Base-by-base conservation (phyloP, 2,888 invertebrate species). In the Copidosoma aretas region DNA sequence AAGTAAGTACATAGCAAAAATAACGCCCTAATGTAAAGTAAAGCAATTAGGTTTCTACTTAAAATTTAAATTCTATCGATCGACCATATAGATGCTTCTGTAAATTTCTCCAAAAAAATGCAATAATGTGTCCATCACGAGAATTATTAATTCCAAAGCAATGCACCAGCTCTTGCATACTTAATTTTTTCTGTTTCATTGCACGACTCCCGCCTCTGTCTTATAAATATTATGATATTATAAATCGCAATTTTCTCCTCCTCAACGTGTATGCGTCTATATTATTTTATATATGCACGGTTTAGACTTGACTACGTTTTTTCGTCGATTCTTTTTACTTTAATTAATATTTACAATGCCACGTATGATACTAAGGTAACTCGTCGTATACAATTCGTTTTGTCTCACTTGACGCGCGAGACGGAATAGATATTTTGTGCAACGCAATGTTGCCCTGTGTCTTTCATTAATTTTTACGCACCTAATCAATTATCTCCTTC, bases 371-470 rank as follows among this genome's bases (percentile, higher is more conserved):
- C 77, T 80, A 79, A 77, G 75, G 77, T 80, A 80, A 78, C 78
- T 78, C 77, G 76, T 80, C 80, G 80, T 80, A 80, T 80, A 80
- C 80, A 76, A 78, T 76, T 79, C 73, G 76, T 76, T 77, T 72
- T 68, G 68, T 72, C 68, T 73, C 71, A 32, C 54, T 19, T 39
- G 15, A n/a, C 49, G 19, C 22, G 41, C 46, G 66, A 66, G 66
- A 60, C 49, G 22, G 41, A 19, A 53, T 49, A 4, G 49, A 49
- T 10, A 43, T 49, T 49, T n/a, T 19, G 49, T 49, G 49, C 3
- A 49, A 49, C 19, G 17, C 17, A 49, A 49, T 4, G 49, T n/a
- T 8, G 32, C 32, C 3, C 10, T 10, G 49, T 10, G 10, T 49
- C 19, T 49, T n/a, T 49, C 19, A n/a, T 49, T 49, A 15, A 49